Conservation (phyloP, 1,140 invertebrate genomes). For the Galleria mellonella region DNA sequence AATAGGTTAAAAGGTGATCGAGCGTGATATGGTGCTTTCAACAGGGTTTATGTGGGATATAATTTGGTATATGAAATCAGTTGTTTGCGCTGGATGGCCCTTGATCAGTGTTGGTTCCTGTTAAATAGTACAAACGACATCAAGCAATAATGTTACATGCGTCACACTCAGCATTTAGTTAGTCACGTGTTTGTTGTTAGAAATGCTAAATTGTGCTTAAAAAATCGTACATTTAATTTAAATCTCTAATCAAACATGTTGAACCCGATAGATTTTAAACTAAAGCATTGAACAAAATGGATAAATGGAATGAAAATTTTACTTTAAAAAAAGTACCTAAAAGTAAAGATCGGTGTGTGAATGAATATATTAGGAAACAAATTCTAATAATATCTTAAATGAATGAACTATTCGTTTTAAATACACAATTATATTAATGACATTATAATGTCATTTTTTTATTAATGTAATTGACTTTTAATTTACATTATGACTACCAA, state of each 20-base stretch:
- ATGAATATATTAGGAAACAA: too few species aligned
- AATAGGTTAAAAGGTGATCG: not conserved
- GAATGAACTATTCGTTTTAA: too few species aligned
- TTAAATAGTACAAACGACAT: constrained; percentile 49
- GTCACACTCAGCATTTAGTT: constrained; percentile 48
- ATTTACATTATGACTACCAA: too few species aligned
- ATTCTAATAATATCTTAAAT: too few species aligned
- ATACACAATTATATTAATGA: too few species aligned
- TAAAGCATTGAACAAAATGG: too few species aligned
- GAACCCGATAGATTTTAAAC: too few species aligned
- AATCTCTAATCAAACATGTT: not conserved
- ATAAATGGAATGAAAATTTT: too few species aligned
- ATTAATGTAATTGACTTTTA: too few species aligned
- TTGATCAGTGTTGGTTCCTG: constrained; percentile 61
- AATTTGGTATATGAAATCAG: constrained; percentile 31
- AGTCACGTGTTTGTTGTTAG: constrained; percentile 29
- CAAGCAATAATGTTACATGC: constrained; percentile 61
- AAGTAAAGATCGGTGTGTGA: too few species aligned
- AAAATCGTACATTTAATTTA: not conserved
- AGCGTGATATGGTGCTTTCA: constrained; percentile 5
- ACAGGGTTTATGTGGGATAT: not conserved
- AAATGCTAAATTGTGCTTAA: not conserved
- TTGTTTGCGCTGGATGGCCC: constrained; percentile 45
- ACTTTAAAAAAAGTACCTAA: too few species aligned
- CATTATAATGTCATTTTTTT: too few species aligned